Evolutionary conservation across 2,113 vertebrate species (phyloP).

Genomic region (Podocnemis expansa): DNA sequence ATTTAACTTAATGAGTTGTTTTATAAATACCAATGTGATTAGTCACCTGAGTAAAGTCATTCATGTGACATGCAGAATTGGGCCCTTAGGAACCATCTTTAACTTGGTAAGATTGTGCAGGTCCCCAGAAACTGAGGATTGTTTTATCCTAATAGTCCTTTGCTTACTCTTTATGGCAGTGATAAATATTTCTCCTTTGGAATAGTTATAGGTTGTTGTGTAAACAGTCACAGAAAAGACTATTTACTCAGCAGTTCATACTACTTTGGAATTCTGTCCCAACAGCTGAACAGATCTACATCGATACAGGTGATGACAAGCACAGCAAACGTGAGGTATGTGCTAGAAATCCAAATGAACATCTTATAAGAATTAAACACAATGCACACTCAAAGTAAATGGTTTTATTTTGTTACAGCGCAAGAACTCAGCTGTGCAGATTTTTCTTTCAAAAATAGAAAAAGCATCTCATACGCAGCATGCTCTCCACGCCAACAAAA

Average conservation of each 20-base stretch:
- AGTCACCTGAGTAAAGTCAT: slow-evolving; percentile 3
- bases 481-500: slow-evolving; percentile 64
- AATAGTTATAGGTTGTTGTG: background rate
- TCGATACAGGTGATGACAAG: background rate
- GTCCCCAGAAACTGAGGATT: background rate
- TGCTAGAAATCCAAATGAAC: background rate
- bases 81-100: background rate
- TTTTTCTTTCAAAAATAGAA: slow-evolving; percentile 31
- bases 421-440: background rate
- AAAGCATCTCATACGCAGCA: slow-evolving; percentile 54
- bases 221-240: rapidly evolving
- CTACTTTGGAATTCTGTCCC: background rate
- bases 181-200: background rate
- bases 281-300: background rate
- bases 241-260: background rate
- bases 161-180: background rate
- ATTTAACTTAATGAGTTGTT: background rate
- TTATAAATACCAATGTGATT: background rate
- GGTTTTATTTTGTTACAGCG: background rate
- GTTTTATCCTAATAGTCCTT: background rate
- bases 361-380: background rate
- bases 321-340: background rate
- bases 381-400: background rate
- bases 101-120: background rate
- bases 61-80: background rate